phyloP scores from a whole-genome alignment of 2,888 invertebrate species.

The Eupithecia centaureata region DNA sequence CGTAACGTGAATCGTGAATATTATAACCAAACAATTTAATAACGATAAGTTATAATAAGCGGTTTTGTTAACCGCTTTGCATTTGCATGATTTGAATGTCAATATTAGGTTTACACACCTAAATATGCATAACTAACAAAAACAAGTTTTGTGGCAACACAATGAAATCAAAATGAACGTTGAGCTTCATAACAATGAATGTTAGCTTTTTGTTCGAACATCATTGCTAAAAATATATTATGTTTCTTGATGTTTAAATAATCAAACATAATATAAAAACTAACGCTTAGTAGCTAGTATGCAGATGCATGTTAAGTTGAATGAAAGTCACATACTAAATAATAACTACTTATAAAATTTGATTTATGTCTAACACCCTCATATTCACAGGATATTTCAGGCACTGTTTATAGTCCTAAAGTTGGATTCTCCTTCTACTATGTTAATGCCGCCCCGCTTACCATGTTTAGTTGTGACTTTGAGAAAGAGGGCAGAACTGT shows the following conservation, averaged over 20 bases:
- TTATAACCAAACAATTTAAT: neutral
- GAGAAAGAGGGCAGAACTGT: constrained; percentile 53
- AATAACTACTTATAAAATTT: constrained; percentile 17
- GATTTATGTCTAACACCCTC: constrained; percentile 51
- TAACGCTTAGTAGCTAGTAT: constrained; percentile 33
- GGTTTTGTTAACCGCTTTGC: constrained; percentile 34
- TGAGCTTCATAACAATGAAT: constrained; percentile 28
- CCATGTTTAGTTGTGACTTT: constrained; percentile 64
- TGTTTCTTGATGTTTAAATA: constrained; percentile 11
- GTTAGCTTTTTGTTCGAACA: constrained; percentile 24
- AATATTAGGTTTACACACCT: constrained; percentile 31
- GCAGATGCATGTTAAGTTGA: constrained; percentile 36
- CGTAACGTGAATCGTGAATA: neutral
- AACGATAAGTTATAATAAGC: neutral
- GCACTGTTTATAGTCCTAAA: constrained; percentile 71
- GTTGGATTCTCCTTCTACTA: constrained; percentile 71
- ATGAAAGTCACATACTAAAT: constrained; percentile 19
- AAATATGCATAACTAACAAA: constrained; percentile 32
- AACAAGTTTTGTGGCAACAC: constrained; percentile 21
- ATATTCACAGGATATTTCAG: constrained; percentile 72
- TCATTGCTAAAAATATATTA: constrained; percentile 19
- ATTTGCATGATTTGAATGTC: constrained; percentile 57
- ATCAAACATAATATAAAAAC: constrained; percentile 17
- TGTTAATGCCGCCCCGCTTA: constrained; percentile 54
- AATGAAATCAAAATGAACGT: constrained; percentile 16